phyloP scores from a whole-genome alignment of 2,113 vertebrate genomes.

The Esox niger region DNA sequence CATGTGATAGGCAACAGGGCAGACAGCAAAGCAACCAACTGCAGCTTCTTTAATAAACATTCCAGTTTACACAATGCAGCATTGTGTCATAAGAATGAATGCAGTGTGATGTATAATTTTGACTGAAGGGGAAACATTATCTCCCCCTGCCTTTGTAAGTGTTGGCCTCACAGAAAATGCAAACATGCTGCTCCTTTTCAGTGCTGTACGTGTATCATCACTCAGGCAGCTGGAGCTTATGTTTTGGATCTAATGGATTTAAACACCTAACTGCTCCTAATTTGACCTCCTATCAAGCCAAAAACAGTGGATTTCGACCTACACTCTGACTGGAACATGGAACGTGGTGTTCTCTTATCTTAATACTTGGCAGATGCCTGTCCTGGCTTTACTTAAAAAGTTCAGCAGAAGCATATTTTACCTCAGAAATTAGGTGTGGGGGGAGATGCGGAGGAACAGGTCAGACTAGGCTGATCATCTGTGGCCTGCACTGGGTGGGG shows the following conservation, averaged over 20 bases:
- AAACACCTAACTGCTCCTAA: neutral
- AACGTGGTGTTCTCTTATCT: slow-evolving; percentile 27
- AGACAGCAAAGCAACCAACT: slow-evolving; percentile 22
- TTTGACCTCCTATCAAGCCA: slow-evolving; percentile 22
- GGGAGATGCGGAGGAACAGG: slow-evolving; percentile 32
- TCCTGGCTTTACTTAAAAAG: slow-evolving; percentile 29
- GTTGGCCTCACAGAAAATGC: neutral
- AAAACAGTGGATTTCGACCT: slow-evolving; percentile 19
- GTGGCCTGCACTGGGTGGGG: slow-evolving; percentile 21
- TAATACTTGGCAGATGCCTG: slow-evolving; percentile 36
- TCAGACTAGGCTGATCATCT: slow-evolving; percentile 16
- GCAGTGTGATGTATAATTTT: slow-evolving; percentile 59
- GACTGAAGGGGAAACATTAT: slow-evolving; percentile 33
- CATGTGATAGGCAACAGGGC: slow-evolving; percentile 53
- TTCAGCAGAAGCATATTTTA: slow-evolving; percentile 36
- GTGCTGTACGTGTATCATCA: neutral
- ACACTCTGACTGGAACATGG: slow-evolving; percentile 22
- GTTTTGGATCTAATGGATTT: neutral
- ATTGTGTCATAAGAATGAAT: slow-evolving; percentile 68
- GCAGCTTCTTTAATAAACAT: slow-evolving; percentile 48
- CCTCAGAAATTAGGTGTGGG: slow-evolving; percentile 43
- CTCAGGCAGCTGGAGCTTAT: neutral
- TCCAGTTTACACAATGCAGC: slow-evolving; percentile 57
- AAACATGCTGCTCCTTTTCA: slow-evolving; percentile 23
- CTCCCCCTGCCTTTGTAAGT: slow-evolving; percentile 26